Base-by-base conservation (phyloP, 2,888 invertebrate genomes). In the Saturnia pavonia region DNA sequence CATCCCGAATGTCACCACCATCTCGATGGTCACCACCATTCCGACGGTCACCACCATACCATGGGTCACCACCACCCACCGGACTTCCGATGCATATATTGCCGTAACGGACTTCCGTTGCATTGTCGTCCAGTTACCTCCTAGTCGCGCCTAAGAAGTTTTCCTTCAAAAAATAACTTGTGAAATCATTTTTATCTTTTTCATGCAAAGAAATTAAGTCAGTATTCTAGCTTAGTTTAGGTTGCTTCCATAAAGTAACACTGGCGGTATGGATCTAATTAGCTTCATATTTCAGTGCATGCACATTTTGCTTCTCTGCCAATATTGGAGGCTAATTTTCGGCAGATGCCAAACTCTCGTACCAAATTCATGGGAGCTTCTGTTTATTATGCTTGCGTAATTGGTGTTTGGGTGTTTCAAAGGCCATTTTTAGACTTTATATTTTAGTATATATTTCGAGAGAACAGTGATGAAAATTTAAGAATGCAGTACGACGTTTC, bases 311-410 rank as follows among this genome's bases (percentile, higher is more conserved):
- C 57, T 27, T 3, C 27, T 25, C 25, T 60, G 25, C 57, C 57
- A 60, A 60, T 27, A 60, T 60, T 27, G 57, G 57, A 14, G 14
- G 19, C 57, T 60, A 60, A 60, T 60, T 60, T 60, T 60, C 57
- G 27, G 12, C 25, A 27, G 57, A 60, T 60, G 57, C 57, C 57
- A 60, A 60, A 60, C 14, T 60, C 57, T 27, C 57, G 57, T 27
- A 60, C 27, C 25, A 14, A 14, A 60, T 27, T 60, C 27, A 60
- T 27, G 14, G 57, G 16, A 27, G 57, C 25, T 60, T 27, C 57
- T 27, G 57, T 60, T 60, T 60, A 60, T 60, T 60, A 60, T 60
- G 57, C 27, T 60, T 27, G 57, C 57, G 3, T 60, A 60, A 60
- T 27, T 60, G 57, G 19, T 14, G 57, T 12, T 60, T 14, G 11